Evolutionary conservation across 2,888 invertebrate species (phyloP), one percentile per base, ranked within the genome.

Genomic region (Philonicus albiceps): DNA sequence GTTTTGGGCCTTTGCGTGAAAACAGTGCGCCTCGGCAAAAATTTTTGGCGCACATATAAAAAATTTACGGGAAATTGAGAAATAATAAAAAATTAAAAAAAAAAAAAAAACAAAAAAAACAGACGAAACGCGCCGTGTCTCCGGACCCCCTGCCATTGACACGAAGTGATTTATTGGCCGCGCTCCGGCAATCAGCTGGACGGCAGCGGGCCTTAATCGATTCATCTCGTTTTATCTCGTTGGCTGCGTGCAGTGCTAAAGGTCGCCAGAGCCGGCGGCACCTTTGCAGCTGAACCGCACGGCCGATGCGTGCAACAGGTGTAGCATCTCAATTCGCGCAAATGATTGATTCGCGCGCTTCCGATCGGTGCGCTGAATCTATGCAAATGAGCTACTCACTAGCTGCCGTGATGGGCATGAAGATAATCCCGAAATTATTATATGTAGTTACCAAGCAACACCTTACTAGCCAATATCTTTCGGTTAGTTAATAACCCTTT

Each of bases 121-220:
- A 83, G 27, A 64, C 64, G 64, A 64, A 64, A 64, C 64, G 2
- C 64, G 64, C 64, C 64, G 64, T 64, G 64, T 64, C 64, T 64
- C 64, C 64, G 16, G 84, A 40, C 37, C 84, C 84, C 73, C 72
- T 84, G 84, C 84, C 43, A 84, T 84, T 84, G 84, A 84, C 84
- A 30, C 55, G 16, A 73, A 73, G 84, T 84, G 84, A 84, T 84
- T 84, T 84, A 84, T 84, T 84, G 84, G 84, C 72, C 73, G 84
- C 84, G 43, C 84, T 31, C 34, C 31, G 73, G 40, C 84, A 43
- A 84, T 84, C 84, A 84, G 73, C 73, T 73, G 84, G 64, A 64
- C 64, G 37, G 19, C 22, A 31, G 78, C 64, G 64, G 64, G 6
- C 81, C 64, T 37, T 83, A 83, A 83, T 83, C 81, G 64, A 83